Conservation (phyloP, 2,888 invertebrate genomes). For the Drosophila kambysellisi region DNA sequence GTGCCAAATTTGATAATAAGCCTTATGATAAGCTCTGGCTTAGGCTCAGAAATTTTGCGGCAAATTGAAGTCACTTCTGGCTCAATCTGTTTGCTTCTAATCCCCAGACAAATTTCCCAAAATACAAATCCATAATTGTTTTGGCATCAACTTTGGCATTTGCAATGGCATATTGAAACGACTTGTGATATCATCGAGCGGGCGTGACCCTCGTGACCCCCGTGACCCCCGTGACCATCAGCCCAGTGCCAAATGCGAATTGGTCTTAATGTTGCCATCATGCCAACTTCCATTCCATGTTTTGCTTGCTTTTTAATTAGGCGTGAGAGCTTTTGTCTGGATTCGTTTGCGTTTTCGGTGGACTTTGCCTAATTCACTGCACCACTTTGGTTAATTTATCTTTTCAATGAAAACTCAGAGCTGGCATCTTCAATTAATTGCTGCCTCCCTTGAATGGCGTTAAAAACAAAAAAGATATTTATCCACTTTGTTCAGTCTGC, state of each 20-base stretch:
- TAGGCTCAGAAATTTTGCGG: not conserved
- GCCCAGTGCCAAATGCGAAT: slow-evolving; percentile 28
- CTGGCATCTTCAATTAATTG: slow-evolving; percentile 53
- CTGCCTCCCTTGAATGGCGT: slow-evolving; percentile 15
- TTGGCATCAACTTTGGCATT: slow-evolving; percentile 48
- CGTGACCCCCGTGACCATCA: slow-evolving; percentile 6
- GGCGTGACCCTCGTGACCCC: not conserved
- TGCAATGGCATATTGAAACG: slow-evolving; percentile 16
- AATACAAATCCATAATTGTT: slow-evolving; percentile 46
- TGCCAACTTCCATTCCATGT: slow-evolving; percentile 11
- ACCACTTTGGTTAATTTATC: slow-evolving; percentile 61
- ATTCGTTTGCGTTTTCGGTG: slow-evolving; percentile 10
- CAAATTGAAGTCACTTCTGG: slow-evolving; percentile 18
- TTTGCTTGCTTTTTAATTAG: slow-evolving; percentile 60
- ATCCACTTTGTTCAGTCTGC: slow-evolving; percentile 13
- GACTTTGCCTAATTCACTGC: slow-evolving; percentile 10
- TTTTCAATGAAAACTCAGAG: slow-evolving; percentile 26
- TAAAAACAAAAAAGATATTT: slow-evolving; percentile 17
- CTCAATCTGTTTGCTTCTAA: slow-evolving; percentile 35
- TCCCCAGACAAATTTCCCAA: slow-evolving; percentile 29
- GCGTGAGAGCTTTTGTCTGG: slow-evolving; percentile 50
- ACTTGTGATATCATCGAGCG: slow-evolving; percentile 30
- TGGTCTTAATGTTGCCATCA: slow-evolving; percentile 22
- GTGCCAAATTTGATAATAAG: not conserved
- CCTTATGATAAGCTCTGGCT: slow-evolving; percentile 1